phyloP scores from a whole-genome alignment of 2,797 vertebrate genomes.

The Aratinga solstitialis region DNA sequence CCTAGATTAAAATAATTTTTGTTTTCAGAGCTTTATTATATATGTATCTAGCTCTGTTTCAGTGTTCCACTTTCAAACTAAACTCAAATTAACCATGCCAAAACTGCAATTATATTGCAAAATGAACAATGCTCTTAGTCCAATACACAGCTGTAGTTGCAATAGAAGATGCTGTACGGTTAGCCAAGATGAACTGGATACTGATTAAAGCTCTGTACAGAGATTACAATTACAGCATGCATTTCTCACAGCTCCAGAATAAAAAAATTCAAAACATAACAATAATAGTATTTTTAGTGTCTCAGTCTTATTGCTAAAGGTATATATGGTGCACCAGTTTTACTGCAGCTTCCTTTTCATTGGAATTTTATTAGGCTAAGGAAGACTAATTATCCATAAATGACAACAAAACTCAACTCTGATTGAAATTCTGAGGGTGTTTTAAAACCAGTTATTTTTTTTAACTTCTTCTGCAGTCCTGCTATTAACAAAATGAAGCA shows the following conservation, averaged over 20 bases:
- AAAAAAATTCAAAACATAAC: neutral
- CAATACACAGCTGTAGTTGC: slow-evolving; percentile 45
- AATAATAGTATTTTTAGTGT: neutral
- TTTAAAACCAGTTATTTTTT: neutral
- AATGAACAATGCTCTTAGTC: slow-evolving; percentile 40
- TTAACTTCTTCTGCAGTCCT: neutral
- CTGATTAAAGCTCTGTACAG: slow-evolving; percentile 29
- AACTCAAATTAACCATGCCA: slow-evolving; percentile 45
- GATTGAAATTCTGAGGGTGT: neutral
- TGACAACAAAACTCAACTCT: neutral
- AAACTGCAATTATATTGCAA: slow-evolving; percentile 31
- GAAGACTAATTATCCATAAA: neutral
- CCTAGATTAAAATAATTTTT: slow-evolving; percentile 23
- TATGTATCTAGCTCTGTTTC: neutral
- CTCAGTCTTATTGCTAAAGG: slow-evolving; percentile 1
- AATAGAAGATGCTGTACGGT: neutral
- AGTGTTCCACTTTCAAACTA: slow-evolving; percentile 32
- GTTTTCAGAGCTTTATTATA: slow-evolving; percentile 15
- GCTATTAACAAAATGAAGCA: neutral
- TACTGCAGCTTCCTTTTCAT: neutral
- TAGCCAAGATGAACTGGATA: neutral
- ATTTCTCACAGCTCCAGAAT: slow-evolving; percentile 46
- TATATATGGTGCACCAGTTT: neutral
- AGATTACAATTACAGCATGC: neutral
- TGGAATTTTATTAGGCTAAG: neutral